Evolutionary conservation across 2,113 vertebrate genomes (phyloP), one percentile per base, ranked within the genome.

Genomic region (Pseudorasbora parva): DNA sequence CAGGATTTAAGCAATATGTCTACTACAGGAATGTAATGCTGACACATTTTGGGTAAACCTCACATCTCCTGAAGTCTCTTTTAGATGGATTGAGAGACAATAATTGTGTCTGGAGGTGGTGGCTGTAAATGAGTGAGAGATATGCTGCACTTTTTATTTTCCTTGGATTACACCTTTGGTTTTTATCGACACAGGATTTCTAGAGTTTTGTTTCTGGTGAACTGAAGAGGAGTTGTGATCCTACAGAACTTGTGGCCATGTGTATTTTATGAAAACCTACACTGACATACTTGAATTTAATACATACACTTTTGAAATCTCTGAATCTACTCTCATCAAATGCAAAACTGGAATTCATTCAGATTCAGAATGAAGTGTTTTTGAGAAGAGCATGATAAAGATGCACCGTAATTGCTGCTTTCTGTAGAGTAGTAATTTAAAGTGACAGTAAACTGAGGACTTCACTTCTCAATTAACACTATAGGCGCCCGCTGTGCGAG

Each of bases 11-110:
- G 78, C 69, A 81, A n/a, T 79, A 33, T 47, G 60, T 79, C 69
- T 37, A 21, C 54, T 41, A 81, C 79, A 74, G 87, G 74, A 86
- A 87, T 83, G 72, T 81, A 19, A 83, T 64, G 49, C 73, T 88
- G 54, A 84, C 83, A 86, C 71, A 84, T 86, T 90, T 90, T 86
- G 71, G 86, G 56, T 84, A 89, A 91, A 86, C 23, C 9, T 68
- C 71, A 3, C 59, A 54, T 76, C 83, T 82, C 7, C 41, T 86
- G 74, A 88, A 45, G 78, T 82, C 51, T 87, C 64, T 86, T 78
- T 87, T 87, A 87, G 41, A 79, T 62, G 15, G 5, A 81, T 60
- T 43, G 17, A 64, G 7, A 37, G 37, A 41, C 51, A 21, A 17
- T 27, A 59, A 76, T 59, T 45, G 27, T 6, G 41, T 23, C 21